A percentile compares a stretch with the other conserved stretches of the same genome.
Evolutionary conservation across 2,797 vertebrate genomes (phyloP).

Genomic region (Karalla daura): DNA sequence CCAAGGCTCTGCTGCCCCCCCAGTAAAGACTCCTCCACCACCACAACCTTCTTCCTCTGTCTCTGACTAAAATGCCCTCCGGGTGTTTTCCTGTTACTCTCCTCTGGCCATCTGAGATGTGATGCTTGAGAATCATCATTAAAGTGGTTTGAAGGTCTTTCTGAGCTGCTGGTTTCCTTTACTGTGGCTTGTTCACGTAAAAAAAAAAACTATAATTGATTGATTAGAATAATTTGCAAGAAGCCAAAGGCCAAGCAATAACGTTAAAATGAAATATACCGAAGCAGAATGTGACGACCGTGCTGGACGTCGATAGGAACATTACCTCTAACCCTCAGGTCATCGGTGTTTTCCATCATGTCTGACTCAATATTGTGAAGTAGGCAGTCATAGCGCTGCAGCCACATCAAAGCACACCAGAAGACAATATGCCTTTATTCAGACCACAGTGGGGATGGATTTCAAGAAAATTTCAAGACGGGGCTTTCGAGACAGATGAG

Average conservation of each 20-base stretch:
- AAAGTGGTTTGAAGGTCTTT: constrained; percentile 48
- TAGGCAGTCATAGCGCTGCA: constrained; percentile 10
- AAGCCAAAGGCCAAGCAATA: constrained; percentile 35
- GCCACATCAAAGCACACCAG: no score
- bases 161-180: constrained; percentile 21
- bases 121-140: constrained; percentile 51
- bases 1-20: constrained; percentile 68
- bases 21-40: constrained; percentile 49
- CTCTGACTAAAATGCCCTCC: not conserved
- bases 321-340: constrained; percentile 45
- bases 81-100: constrained; percentile 8
- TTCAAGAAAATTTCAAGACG: no score
- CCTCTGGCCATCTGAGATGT: constrained; percentile 19
- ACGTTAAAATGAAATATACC: constrained; percentile 39
- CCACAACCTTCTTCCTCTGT: no score
- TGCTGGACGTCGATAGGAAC: constrained; percentile 25
- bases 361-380: constrained; percentile 43
- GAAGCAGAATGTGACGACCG: constrained; percentile 25
- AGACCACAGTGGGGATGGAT: not conserved
- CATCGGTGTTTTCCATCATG: constrained; percentile 40
- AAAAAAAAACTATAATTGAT: not conserved
- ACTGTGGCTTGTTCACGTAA: not conserved
- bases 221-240: constrained; percentile 20
- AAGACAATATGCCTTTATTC: no score
- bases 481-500: constrained; percentile 13